Percentiles rank a stretch among this genome's conserved stretches.
phyloP scores from a whole-genome alignment of 2,797 vertebrate genomes.

The Falco biarmicus region DNA sequence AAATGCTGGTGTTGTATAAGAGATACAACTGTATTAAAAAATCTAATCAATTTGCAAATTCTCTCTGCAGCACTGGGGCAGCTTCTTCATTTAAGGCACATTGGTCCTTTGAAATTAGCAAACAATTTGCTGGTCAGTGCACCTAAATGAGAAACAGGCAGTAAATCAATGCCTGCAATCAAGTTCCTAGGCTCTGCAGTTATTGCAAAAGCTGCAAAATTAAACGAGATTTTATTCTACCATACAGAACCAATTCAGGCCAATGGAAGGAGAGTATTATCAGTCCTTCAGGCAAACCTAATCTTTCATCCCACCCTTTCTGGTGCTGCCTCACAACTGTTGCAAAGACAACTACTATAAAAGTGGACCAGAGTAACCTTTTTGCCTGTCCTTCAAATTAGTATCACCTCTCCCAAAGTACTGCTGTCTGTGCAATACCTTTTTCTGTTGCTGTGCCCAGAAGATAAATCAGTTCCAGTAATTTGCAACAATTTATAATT shows the following conservation, averaged over 20 bases:
- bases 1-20: background rate
- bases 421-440: background rate
- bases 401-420: background rate
- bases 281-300: background rate
- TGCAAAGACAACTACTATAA: background rate
- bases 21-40: background rate
- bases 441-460: background rate
- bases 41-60: background rate
- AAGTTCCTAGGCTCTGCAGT: background rate
- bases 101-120: background rate
- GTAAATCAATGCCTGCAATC: background rate
- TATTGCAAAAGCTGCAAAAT: constrained; percentile 36
- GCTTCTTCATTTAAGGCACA: background rate
- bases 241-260: background rate
- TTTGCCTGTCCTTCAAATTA: background rate
- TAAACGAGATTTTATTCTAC: constrained; percentile 1
- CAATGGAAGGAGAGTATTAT: background rate
- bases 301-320: background rate
- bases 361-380: background rate
- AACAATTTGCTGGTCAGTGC: background rate
- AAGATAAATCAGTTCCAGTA: background rate
- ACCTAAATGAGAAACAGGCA: background rate
- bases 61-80: background rate
- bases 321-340: background rate
- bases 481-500: constrained; percentile 3